Evolutionary conservation across 2,113 vertebrate genomes (phyloP).

Genomic region (Gorsachius goisagi): DNA sequence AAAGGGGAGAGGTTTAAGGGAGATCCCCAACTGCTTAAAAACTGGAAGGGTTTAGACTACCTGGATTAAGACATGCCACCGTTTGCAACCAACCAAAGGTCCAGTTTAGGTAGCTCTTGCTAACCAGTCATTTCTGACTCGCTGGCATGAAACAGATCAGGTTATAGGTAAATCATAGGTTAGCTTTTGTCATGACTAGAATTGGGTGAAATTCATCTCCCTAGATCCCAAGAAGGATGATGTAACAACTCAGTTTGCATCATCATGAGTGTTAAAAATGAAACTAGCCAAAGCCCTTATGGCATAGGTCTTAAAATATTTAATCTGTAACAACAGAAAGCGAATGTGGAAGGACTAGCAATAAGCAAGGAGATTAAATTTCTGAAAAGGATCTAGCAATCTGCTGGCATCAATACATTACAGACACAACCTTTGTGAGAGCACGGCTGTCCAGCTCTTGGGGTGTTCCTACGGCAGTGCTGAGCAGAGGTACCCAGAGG

Average conservation of each 20-base stretch:
- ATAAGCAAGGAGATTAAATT: not conserved
- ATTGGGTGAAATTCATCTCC: not conserved
- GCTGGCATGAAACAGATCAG: not conserved
- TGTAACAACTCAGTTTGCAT: not conserved
- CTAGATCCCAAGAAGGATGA: not conserved
- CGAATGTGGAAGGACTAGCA: not conserved
- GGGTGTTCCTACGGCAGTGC: not conserved
- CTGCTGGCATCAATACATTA: not conserved
- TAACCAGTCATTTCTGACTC: not conserved
- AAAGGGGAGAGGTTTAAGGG: not conserved
- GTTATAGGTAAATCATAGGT: not conserved
- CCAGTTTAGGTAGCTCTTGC: not conserved
- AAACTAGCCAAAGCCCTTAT: not conserved
- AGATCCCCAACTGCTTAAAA: not conserved
- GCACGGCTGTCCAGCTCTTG: not conserved
- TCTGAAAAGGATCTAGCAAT: not conserved
- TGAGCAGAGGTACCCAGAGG: not conserved
- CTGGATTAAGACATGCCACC: not conserved
- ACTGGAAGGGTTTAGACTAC: not conserved
- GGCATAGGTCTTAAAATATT: not conserved
- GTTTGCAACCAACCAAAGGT: not conserved
- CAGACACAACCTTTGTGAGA: not conserved
- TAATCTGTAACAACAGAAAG: not conserved
- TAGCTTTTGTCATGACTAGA: not conserved
- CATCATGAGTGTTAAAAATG: not conserved